Conservation (phyloP, 30 jellyfish, hydroid and myxozoan species). For the Aurelia aurita complex sp. Pacific region DNA sequence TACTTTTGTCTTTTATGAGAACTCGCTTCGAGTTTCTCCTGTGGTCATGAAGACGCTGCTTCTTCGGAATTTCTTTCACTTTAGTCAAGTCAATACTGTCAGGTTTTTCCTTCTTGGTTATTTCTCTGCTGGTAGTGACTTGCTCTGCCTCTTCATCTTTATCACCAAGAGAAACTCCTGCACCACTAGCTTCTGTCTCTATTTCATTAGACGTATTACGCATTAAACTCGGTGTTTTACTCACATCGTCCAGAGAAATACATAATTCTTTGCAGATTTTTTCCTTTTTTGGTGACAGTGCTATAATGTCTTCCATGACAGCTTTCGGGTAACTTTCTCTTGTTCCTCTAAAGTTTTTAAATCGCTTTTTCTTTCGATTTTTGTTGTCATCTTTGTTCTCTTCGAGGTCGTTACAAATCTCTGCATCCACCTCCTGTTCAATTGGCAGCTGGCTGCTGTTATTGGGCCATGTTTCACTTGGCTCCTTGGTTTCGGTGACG, state of each 20-base stretch:
- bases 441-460: too few relatives aligned
- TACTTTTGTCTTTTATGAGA: too few relatives aligned
- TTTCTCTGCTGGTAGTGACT: background rate
- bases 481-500: too few relatives aligned
- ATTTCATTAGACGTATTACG: background rate
- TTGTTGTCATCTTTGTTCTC: background rate
- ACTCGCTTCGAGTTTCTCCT: too few relatives aligned
- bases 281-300: background rate
- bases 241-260: background rate
- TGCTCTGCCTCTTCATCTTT: background rate
- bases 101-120: background rate
- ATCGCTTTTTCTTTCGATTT: slow-evolving; percentile 40
- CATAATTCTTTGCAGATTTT: background rate
- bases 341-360: slow-evolving; percentile 36
- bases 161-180: background rate
- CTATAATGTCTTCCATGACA: slow-evolving; percentile 11
- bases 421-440: too few relatives aligned
- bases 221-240: background rate
- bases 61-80: background rate
- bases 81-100: background rate
- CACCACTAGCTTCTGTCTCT: background rate
- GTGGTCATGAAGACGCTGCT: background rate
- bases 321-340: slow-evolving; percentile 42
- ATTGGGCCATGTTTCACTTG: too few relatives aligned
- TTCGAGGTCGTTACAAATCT: too few relatives aligned